Evolutionary conservation across 2,888 invertebrate genomes (phyloP).

Genomic region (Leucoma salicis): DNA sequence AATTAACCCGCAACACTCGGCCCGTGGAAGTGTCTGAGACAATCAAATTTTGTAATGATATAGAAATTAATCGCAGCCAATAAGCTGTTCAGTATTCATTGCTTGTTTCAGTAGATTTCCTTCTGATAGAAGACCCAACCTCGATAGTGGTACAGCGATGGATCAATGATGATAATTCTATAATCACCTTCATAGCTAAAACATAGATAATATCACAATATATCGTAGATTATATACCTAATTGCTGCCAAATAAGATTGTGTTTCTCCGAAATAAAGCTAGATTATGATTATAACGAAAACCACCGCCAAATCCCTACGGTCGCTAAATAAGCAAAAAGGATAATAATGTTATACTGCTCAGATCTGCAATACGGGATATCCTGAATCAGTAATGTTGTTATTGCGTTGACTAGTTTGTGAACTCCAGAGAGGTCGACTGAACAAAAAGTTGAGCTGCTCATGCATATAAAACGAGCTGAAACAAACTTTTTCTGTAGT

Average conservation of each 20-base stretch:
- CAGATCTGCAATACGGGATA: slow-evolving; percentile 3
- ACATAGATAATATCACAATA: too few species aligned
- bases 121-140: too few species aligned
- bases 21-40: too few species aligned
- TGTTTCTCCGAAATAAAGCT: neutral
- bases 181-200: too few species aligned
- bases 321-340: slow-evolving; percentile 1
- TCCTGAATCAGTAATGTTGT: slow-evolving; percentile 6
- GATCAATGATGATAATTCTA: too few species aligned
- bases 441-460: slow-evolving; percentile 9
- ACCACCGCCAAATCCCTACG: neutral
- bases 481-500: slow-evolving; percentile 5
- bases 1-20: too few species aligned
- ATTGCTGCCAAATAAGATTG: neutral
- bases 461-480: slow-evolving; percentile 13
- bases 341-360: slow-evolving; percentile 8
- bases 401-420: slow-evolving; percentile 10
- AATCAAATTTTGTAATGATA: too few species aligned
- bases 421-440: slow-evolving; percentile 4
- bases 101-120: too few species aligned
- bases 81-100: too few species aligned
- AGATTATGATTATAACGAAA: neutral
- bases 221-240: neutral
- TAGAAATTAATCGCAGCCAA: too few species aligned
- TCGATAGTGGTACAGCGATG: too few species aligned